Evolutionary conservation across 2,888 invertebrate species (phyloP).

Genomic region (Epiblema foenella): DNA sequence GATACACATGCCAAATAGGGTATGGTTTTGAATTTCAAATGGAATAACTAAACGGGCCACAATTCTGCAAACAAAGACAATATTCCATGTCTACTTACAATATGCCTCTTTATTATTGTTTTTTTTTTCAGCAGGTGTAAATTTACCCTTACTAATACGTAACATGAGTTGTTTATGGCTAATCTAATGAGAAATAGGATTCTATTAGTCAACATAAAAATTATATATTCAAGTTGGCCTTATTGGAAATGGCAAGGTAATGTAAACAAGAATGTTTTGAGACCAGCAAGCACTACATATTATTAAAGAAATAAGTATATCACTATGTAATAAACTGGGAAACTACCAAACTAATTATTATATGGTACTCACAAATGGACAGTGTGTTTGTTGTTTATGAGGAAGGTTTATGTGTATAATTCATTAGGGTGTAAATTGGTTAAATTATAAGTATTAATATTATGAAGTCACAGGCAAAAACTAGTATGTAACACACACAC

Average conservation of each 20-base stretch:
- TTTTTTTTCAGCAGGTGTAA: constrained; percentile 4
- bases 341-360: no score
- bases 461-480: no score
- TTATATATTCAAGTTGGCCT: background rate
- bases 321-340: no score
- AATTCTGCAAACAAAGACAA: background rate
- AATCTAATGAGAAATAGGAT: constrained; percentile 8
- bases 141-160: constrained; percentile 6
- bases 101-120: background rate
- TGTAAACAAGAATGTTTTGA: constrained; percentile 7
- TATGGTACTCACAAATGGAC: no score
- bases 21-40: background rate
- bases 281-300: background rate
- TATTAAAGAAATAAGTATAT: no score
- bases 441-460: no score
- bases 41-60: background rate
- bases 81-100: constrained; percentile 7
- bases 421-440: no score
- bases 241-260: constrained; percentile 8
- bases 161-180: constrained; percentile 15
- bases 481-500: background rate
- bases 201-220: background rate
- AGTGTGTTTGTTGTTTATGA: no score
- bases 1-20: background rate
- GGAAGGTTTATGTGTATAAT: no score